A percentile compares a stretch with the other conserved stretches of the same genome.
These are phyloP conservation scores for Polyommatus iphigenia DNA, from an alignment of 2,888 invertebrate species.

Conservation along the genomic window DNA sequence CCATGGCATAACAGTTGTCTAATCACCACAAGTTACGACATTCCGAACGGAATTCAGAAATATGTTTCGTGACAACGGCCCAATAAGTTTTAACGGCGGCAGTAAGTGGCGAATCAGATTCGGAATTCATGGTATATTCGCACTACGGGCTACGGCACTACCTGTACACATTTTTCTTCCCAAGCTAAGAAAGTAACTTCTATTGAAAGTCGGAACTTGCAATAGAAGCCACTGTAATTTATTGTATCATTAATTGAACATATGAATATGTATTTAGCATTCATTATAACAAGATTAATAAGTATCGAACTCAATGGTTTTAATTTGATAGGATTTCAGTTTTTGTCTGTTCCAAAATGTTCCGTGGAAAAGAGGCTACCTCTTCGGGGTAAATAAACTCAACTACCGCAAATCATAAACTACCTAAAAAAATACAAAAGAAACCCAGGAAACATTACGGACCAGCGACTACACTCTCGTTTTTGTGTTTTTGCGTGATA, in stretches of 20 bases:
- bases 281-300: too few species aligned
- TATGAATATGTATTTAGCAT: neutral
- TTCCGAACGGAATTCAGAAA: constrained; percentile 33
- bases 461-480: neutral
- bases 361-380: neutral
- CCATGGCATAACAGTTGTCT: constrained; percentile 29
- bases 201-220: neutral
- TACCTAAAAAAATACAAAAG: neutral
- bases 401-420: neutral
- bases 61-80: constrained; percentile 40
- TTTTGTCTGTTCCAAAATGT: neutral
- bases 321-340: too few species aligned
- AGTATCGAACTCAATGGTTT: neutral
- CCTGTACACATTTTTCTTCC: constrained; percentile 13
- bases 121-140: constrained; percentile 36
- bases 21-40: constrained; percentile 26
- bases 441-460: neutral
- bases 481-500: constrained; percentile 1
- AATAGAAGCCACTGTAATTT: neutral
- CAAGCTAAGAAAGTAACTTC: neutral
- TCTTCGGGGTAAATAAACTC: neutral
- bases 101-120: constrained; percentile 39
- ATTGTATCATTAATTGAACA: neutral
- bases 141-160: constrained; percentile 1
- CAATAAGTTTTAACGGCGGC: constrained; percentile 39